These are phyloP conservation scores for Digitonthophagus gazella DNA, from an alignment of 2,888 invertebrate species.

Conservation along the genomic window DNA sequence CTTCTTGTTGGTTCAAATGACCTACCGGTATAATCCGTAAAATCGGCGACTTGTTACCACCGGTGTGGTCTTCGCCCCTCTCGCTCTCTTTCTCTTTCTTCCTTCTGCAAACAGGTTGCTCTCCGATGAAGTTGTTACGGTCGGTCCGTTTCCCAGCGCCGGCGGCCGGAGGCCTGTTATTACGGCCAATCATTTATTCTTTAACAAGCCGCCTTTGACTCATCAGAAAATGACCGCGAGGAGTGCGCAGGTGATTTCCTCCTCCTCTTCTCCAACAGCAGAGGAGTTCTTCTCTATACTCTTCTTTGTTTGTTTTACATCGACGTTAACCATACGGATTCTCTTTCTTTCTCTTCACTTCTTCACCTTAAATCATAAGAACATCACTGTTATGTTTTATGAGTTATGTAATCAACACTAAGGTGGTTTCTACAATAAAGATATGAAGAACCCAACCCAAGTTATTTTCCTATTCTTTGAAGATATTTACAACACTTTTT, in stretches of 20 bases:
- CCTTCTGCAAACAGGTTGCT: slow-evolving; percentile 1
- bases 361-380: too few species aligned
- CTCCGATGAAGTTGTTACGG: slow-evolving; percentile 36
- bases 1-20: slow-evolving; percentile 29
- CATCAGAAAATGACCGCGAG: slow-evolving; percentile 27
- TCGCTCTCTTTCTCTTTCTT: slow-evolving; percentile 1
- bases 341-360: neutral
- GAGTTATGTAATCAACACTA: too few species aligned
- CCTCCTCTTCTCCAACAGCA: slow-evolving; percentile 8
- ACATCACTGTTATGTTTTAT: too few species aligned
- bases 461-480: too few species aligned
- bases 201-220: slow-evolving; percentile 36
- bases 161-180: slow-evolving; percentile 32
- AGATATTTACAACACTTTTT: too few species aligned
- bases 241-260: neutral
- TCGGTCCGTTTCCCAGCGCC: slow-evolving; percentile 33
- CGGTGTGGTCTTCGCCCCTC: slow-evolving; percentile 35
- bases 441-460: too few species aligned
- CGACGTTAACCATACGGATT: neutral
- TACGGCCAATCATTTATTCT: slow-evolving; percentile 37
- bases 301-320: neutral
- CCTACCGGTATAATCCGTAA: slow-evolving; percentile 34
- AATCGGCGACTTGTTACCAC: slow-evolving; percentile 35
- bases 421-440: too few species aligned
- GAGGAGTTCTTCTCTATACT: neutral